These are phyloP conservation scores for Ichneumon xanthorius DNA, from an alignment of 2,888 invertebrate genomes.

Conservation along the genomic window DNA sequence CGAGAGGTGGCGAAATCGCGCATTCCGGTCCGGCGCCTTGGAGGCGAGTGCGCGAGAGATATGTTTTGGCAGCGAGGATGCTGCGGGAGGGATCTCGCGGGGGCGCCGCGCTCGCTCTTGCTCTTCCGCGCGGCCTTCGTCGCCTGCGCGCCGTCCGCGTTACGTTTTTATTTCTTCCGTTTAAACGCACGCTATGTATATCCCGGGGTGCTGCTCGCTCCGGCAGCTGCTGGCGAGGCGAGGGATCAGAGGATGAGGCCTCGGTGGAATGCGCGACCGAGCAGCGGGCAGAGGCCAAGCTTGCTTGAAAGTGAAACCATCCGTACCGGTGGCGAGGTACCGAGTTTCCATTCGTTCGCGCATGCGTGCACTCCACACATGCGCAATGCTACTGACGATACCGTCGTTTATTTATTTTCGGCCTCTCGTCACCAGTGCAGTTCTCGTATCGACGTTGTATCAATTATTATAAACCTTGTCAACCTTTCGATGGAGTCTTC, in stretches of 20 bases:
- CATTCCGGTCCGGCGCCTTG: constrained; percentile 67
- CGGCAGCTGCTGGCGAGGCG: constrained; percentile 47
- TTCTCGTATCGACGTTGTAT: too few species aligned
- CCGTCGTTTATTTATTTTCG: background rate
- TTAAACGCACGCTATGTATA: constrained; percentile 22
- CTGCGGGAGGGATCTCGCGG: constrained; percentile 31
- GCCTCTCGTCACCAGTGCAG: background rate
- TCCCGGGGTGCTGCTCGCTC: constrained; percentile 28
- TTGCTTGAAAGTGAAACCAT: constrained; percentile 72
- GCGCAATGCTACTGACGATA: background rate
- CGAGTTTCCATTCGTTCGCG: constrained; percentile 53
- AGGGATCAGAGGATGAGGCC: constrained; percentile 57
- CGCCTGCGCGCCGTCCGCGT: constrained; percentile 56
- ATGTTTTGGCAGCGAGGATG: constrained; percentile 46
- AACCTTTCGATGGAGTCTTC: too few species aligned
- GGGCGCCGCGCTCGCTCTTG: constrained; percentile 47
- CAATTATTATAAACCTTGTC: too few species aligned
- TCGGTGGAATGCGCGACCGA: constrained; percentile 65
- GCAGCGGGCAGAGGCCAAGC: constrained; percentile 69
- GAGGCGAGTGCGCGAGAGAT: constrained; percentile 44
- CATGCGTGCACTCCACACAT: constrained; percentile 27
- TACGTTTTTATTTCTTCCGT: constrained; percentile 67
- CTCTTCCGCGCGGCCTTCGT: constrained; percentile 66
- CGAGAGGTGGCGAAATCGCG: constrained; percentile 63
- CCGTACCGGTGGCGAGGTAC: constrained; percentile 53